phyloP scores from a whole-genome alignment of 2,888 invertebrate species.

The Mechanitis mazaeus region DNA sequence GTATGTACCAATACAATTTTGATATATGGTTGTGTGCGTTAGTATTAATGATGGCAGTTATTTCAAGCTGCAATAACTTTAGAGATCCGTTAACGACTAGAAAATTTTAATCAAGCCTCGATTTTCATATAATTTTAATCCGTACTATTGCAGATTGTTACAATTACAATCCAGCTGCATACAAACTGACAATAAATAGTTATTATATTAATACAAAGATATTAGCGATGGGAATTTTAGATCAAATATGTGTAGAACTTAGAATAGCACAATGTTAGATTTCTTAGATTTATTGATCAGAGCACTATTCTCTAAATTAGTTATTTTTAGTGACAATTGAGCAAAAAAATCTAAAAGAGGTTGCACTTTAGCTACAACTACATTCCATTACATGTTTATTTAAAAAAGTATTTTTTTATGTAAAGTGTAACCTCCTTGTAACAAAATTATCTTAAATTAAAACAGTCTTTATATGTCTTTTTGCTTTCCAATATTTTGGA shows the following conservation, averaged over 20 bases:
- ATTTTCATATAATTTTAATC: conserved; percentile 14
- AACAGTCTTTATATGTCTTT: conserved; percentile 68
- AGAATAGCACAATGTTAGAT: neutral
- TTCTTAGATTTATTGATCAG: neutral
- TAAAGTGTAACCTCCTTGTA: conserved; percentile 18
- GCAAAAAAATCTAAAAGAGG: conserved; percentile 26
- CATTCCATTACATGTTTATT: neutral
- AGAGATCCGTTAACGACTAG: conserved; percentile 54
- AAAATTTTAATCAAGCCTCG: conserved; percentile 45
- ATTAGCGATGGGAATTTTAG: neutral
- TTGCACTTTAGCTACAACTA: conserved; percentile 23
- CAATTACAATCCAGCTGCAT: no score
- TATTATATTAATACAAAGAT: conserved; percentile 4
- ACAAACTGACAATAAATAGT: neutral
- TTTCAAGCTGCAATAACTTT: conserved; percentile 41
- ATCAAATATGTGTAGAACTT: neutral
- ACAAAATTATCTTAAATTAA: conserved; percentile 28
- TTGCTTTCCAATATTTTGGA: conserved; percentile 28
- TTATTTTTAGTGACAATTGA: conserved; percentile 28
- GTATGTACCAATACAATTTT: neutral
- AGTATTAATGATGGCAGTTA: conserved; percentile 44
- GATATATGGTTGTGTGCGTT: conserved; percentile 42
- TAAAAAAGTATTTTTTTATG: neutral
- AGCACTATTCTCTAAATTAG: neutral
- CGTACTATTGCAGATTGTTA: conserved; percentile 32